Percentiles rank a stretch among this genome's conserved stretches.
Conservation (phyloP, 1,140 invertebrate genomes). For the Drosophila bocki region DNA sequence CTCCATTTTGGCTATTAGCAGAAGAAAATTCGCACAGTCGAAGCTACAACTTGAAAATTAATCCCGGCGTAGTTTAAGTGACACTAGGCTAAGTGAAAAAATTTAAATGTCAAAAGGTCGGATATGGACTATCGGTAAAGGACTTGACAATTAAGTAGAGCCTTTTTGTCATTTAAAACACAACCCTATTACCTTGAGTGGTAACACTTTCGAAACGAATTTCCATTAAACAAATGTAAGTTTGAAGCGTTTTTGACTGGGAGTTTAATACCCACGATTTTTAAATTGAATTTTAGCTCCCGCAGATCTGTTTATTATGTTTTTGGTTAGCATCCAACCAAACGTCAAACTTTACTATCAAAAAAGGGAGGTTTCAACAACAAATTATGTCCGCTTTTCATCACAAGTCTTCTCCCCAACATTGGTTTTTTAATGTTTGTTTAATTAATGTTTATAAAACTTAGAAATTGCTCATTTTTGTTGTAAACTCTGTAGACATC, state of each 20-base stretch:
- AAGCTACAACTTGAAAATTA: conserved; percentile 40
- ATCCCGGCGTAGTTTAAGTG: conserved; percentile 36
- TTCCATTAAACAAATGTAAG: not conserved
- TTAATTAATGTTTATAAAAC: not conserved
- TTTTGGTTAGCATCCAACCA: too few relatives aligned
- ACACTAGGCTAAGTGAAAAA: conserved; percentile 17
- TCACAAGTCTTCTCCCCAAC: too few relatives aligned
- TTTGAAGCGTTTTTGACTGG: not conserved
- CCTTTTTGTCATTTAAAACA: not conserved
- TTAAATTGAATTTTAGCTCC: not conserved
- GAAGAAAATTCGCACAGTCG: conserved; percentile 20
- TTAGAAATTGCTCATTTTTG: not conserved
- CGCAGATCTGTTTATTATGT: too few relatives aligned
- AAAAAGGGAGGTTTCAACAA: too few relatives aligned
- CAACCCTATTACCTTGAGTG: conserved; percentile 1
- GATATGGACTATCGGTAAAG: conserved; percentile 18
- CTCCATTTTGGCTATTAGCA: conserved; percentile 51
- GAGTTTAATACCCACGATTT: not conserved
- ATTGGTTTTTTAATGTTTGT: too few relatives aligned
- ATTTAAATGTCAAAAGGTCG: conserved; percentile 40
- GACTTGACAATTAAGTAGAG: not conserved
- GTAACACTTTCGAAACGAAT: not conserved
- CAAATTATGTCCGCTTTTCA: too few relatives aligned
- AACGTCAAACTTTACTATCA: too few relatives aligned
- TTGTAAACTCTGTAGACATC: not conserved